Evolutionary conservation across 2,113 vertebrate species (phyloP).

Genomic region (Indri indri): DNA sequence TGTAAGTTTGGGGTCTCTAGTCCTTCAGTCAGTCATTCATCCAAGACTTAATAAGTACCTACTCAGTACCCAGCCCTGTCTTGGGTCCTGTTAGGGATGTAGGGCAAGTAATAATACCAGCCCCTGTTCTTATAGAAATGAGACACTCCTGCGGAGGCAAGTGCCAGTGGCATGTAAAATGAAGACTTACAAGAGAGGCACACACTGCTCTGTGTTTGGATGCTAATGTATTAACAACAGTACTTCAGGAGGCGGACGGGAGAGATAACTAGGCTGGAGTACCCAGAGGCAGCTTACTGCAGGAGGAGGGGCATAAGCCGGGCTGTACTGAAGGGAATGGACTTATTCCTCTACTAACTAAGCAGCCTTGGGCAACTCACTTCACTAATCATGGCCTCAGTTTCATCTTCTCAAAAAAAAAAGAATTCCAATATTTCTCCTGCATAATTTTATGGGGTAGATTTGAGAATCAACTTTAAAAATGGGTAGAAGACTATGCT

Average conservation of each 20-base stretch:
- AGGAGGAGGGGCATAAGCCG: background rate
- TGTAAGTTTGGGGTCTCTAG: background rate
- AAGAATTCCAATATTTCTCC: background rate
- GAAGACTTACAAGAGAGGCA: background rate
- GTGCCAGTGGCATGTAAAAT: background rate
- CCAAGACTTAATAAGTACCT: background rate
- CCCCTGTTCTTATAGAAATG: background rate
- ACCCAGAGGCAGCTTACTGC: background rate
- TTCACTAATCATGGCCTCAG: background rate
- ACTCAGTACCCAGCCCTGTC: background rate
- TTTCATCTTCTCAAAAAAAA: constrained; percentile 11
- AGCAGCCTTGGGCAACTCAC: background rate
- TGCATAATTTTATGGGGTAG: background rate
- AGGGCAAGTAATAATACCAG: background rate
- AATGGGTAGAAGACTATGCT: background rate
- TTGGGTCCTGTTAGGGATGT: background rate
- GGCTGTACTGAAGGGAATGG: background rate
- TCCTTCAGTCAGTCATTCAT: background rate
- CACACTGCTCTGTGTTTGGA: background rate
- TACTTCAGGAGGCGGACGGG: background rate
- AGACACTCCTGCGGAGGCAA: background rate
- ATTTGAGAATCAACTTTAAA: constrained; percentile 1
- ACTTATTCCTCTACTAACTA: background rate
- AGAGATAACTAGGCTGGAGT: background rate
- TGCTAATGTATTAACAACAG: background rate